Base-by-base conservation (phyloP, 2,797 vertebrate species). In the Anolis apletophallus region DNA sequence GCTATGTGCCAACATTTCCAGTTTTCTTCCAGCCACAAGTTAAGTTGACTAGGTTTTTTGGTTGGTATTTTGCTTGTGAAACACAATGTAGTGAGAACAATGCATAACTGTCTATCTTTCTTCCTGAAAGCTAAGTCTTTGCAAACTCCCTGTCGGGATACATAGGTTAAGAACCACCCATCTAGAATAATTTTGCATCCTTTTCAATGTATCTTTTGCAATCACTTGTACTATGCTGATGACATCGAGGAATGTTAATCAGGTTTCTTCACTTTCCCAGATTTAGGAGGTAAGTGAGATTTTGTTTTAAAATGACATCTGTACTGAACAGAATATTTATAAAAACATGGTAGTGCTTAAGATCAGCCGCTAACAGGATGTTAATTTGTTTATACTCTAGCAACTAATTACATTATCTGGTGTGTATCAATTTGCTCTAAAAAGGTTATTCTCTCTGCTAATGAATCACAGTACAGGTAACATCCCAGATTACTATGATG, bases 371-470 rank as follows among this genome's bases (percentile, higher is more conserved):
- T 7, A 88, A 46, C 61, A 52, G 85, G 55, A 71, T 68, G 1
- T 57, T 91, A 85, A 46, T 8, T 61, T 50, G 10, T 52, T 89
- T 86, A 69, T 87, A 61, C 17, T 14, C 16, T 10, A 46, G 16
- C 26, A 9, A 46, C 3, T 80, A 32, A 50, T 87, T 81, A 83
- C 5, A 54, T 61, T 80, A 84, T 73, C 79, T 5, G 34, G 0
- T 84, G 83, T 54, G 12, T 73, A 59, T 80, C 0, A 1, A 23
- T 4, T 29, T 74, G 61, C 0, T 0, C 7, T 85, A 74, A 88
- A 74, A 3, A 87, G 16, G 21, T 36, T 91, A 10, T 68, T 78
- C 13, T 85, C 91, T 89, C 32, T 88, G 14, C 61, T 88, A 88
- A 36, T 74, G 67, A 55, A 54, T 80, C 1, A 6, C 5, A 59